Base-by-base conservation (phyloP, 2,888 invertebrate genomes). In the Sthenelais limicola region DNA sequence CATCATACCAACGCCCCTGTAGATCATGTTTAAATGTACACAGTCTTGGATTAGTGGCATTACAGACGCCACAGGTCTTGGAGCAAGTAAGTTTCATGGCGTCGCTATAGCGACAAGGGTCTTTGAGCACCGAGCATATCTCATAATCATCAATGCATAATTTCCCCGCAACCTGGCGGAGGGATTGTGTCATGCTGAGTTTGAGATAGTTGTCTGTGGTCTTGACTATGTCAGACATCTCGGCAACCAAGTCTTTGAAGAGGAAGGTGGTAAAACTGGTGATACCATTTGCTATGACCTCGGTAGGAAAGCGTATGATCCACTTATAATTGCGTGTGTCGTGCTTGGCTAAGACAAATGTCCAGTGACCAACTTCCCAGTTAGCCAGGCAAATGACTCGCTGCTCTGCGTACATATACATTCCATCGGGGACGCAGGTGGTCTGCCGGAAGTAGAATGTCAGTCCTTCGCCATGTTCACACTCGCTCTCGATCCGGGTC, bases 61-160 rank as follows among this genome's bases (percentile, higher is more conserved):
- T 78, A 66, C 78, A 78, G 26, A 78, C 30, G n/a, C 72, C 62
- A 62, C 78, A 78, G 3, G 75, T 69, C 26, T 76, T 58, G n/a
- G 77, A 66, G 58, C 78, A 78, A 15, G 69, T 76, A n/a, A 76
- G 70, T 33, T 58, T 69, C 75, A 75, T 73, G 32, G 48, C 28
- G n/a, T 66, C 28, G 30, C 62, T 72, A 15, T 33, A 33, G n/a
- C 71, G 51, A 52, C 77, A 77, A n/a, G 75, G 74, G 4, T 67
- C 66, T 18, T 43, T 58, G 33, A 72, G 71, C 49, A 48, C 47
- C n/a, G 73, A 43, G 43, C 77, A 78, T 18, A 72, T 56, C 52
- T 76, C 76, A 58, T 73, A 75, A 21, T 78, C 79, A 32, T 79
- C 78, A 5, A 73, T 48, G 58, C 79, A 79, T 15, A 79, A 51